Conservation (phyloP, 2,113 vertebrate genomes). For the Hippolais icterina region DNA sequence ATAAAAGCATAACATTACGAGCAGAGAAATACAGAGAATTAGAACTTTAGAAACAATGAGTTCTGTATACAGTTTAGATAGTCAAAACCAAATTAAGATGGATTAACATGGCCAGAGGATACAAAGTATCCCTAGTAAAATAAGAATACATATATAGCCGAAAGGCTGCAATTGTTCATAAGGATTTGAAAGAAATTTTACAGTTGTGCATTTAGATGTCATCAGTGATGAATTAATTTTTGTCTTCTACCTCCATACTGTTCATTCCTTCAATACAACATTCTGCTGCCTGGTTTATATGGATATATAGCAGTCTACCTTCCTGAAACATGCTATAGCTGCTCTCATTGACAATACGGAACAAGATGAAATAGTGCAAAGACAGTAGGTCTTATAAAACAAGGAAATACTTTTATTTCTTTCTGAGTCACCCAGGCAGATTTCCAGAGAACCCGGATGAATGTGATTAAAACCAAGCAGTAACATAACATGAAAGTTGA, state of each 20-base stretch:
- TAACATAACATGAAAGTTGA: background rate
- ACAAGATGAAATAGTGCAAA: background rate
- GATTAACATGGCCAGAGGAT: background rate
- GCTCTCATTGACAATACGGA: background rate
- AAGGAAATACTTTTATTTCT: background rate
- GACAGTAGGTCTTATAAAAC: background rate
- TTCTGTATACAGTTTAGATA: background rate
- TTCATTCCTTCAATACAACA: background rate
- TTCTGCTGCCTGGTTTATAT: background rate
- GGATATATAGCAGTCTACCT: background rate
- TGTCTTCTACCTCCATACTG: background rate
- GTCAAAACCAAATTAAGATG: background rate
- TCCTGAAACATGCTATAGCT: background rate
- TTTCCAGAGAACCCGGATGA: background rate
- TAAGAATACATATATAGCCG: background rate
- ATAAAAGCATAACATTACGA: background rate
- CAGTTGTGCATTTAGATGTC: background rate
- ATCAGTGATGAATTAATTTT: background rate
- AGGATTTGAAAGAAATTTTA: background rate
- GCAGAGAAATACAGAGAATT: background rate
- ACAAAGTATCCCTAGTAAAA: background rate
- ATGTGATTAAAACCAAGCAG: background rate
- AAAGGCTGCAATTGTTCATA: background rate
- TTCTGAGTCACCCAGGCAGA: background rate
- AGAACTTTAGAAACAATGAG: background rate